Conservation (phyloP, 2,888 invertebrate species). For the Aleiodes testaceus region DNA sequence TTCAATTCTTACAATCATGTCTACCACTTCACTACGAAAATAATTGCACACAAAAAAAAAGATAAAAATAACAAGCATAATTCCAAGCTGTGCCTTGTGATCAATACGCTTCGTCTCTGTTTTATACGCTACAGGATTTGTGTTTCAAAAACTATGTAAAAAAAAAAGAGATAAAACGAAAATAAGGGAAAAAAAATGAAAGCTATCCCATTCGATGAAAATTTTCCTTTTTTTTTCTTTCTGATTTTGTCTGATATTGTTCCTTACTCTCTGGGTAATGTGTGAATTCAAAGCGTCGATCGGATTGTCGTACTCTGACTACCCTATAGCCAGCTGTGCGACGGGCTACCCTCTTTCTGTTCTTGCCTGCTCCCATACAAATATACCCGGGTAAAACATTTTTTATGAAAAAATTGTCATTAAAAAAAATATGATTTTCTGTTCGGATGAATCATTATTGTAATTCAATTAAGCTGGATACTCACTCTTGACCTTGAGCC, state of each 20-base stretch:
- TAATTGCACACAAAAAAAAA: conserved; percentile 32
- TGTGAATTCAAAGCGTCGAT: conserved; percentile 72
- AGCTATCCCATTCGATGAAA: conserved; percentile 34
- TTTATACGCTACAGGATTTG: conserved; percentile 21
- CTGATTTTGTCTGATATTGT: conserved; percentile 43
- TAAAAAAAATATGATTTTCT: background rate
- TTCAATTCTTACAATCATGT: background rate
- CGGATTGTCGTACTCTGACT: conserved; percentile 72
- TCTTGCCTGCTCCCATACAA: conserved; percentile 61
- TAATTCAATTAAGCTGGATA: conserved; percentile 55
- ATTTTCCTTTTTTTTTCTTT: conserved; percentile 35
- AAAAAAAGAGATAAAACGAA: conserved; percentile 42
- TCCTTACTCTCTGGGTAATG: conserved; percentile 71
- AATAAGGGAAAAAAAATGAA: conserved; percentile 45
- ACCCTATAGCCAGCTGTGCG: conserved; percentile 72
- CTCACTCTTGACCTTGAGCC: conserved; percentile 97
- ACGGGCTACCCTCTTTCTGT: conserved; percentile 68
- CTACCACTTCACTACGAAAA: background rate
- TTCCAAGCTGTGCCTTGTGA: conserved; percentile 42
- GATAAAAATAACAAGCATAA: conserved; percentile 42
- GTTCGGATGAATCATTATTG: background rate
- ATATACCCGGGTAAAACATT: conserved; percentile 25
- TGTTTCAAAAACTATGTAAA: conserved; percentile 27
- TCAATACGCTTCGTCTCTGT: conserved; percentile 17
- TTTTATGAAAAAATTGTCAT: background rate